Conservation (phyloP, 1,140 invertebrate species). For the Eulimnadia texana region DNA sequence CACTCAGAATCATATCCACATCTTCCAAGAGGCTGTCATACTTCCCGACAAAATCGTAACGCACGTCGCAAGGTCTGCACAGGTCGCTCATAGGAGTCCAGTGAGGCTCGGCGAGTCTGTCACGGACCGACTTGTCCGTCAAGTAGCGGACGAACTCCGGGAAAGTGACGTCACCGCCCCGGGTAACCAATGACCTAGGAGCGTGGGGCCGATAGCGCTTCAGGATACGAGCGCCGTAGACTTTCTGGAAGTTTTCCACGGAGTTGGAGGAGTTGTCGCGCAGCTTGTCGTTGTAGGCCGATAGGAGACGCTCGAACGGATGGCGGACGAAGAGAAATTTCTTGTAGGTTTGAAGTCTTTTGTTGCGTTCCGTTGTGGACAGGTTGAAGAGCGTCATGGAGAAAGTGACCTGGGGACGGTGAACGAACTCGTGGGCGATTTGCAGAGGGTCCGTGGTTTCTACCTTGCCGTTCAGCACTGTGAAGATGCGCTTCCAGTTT, state of each 20-base stretch:
- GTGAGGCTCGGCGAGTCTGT: slow-evolving; percentile 58
- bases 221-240: slow-evolving; percentile 66
- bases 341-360: slow-evolving; percentile 51
- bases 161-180: slow-evolving; percentile 74
- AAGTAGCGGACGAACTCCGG: slow-evolving; percentile 71
- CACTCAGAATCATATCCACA: slow-evolving; percentile 45
- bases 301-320: slow-evolving; percentile 77
- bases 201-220: slow-evolving; percentile 55
- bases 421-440: slow-evolving; percentile 58
- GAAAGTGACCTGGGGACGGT: slow-evolving; percentile 37
- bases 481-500: slow-evolving; percentile 83
- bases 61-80: slow-evolving; percentile 74
- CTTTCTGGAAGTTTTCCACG: slow-evolving; percentile 52
- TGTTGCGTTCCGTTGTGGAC: slow-evolving; percentile 35
- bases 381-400: slow-evolving; percentile 39
- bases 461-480: slow-evolving; percentile 61
- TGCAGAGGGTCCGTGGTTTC: slow-evolving; percentile 46
- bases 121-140: slow-evolving; percentile 38
- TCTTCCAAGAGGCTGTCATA: slow-evolving; percentile 53
- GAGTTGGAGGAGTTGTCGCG: slow-evolving; percentile 49
- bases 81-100: slow-evolving; percentile 68
- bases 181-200: slow-evolving; percentile 45
- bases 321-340: slow-evolving; percentile 78
- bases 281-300: slow-evolving; percentile 80
- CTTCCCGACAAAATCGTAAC: slow-evolving; percentile 77